Conservation (phyloP, 2,888 invertebrate species). For the Siphlonurus alternatus region DNA sequence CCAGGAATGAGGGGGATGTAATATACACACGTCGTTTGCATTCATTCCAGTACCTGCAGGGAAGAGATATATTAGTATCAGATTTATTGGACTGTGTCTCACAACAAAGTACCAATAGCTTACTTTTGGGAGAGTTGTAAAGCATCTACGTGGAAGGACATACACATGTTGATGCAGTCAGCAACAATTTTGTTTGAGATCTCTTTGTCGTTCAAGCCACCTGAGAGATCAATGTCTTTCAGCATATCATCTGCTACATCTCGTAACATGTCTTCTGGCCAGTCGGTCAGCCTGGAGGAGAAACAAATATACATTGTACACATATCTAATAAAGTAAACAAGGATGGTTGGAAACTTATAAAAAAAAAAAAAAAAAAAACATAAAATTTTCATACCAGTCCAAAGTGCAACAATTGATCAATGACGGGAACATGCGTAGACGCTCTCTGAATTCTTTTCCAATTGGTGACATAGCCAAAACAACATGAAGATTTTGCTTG, state of each 20-base stretch:
- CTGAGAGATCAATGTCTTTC: slow-evolving; percentile 37
- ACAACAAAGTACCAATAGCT: no score
- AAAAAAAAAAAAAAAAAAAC: no score
- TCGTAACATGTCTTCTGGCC: slow-evolving; percentile 84
- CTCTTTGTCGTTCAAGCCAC: slow-evolving; percentile 75
- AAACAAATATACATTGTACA: neutral
- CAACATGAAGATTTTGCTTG: slow-evolving; percentile 68
- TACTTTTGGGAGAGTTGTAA: slow-evolving; percentile 26
- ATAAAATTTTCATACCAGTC: slow-evolving; percentile 67
- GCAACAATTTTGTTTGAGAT: slow-evolving; percentile 33
- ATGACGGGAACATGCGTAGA: slow-evolving; percentile 82
- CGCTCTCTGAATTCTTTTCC: slow-evolving; percentile 74
- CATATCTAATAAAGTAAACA: neutral
- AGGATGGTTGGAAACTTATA: no score
- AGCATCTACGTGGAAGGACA: slow-evolving; percentile 66
- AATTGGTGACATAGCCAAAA: slow-evolving; percentile 82
- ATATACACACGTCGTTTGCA: slow-evolving; percentile 63
- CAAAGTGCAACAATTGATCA: slow-evolving; percentile 91
- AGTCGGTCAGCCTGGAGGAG: slow-evolving; percentile 47
- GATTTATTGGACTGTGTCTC: no score
- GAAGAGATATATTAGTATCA: no score
- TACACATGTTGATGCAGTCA: slow-evolving; percentile 65
- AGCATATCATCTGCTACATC: slow-evolving; percentile 66
- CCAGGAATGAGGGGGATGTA: slow-evolving; percentile 85
- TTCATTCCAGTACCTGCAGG: neutral